Percentiles rank a stretch among this genome's conserved stretches.
Evolutionary conservation across 2,888 invertebrate species (phyloP).

Genomic region (Eilema caniola): DNA sequence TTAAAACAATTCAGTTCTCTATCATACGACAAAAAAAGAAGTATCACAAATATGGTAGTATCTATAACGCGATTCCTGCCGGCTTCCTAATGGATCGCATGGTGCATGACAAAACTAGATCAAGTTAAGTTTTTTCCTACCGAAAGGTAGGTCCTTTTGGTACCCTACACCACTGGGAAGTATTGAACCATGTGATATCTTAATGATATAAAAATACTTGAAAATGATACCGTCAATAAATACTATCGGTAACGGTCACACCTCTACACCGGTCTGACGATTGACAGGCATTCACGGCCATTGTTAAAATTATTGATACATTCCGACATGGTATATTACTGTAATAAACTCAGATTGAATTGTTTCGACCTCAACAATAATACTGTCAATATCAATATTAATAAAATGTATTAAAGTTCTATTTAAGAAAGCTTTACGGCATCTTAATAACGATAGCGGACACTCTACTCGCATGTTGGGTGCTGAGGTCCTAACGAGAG

Average conservation of each 20-base stretch:
- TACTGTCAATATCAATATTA: constrained; percentile 3
- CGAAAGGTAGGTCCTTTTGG: too few species aligned
- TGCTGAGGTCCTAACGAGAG: too few species aligned
- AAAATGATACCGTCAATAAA: background rate
- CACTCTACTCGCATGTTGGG: background rate
- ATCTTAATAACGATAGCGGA: background rate
- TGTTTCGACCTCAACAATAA: background rate
- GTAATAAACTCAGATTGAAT: background rate
- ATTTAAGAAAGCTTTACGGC: background rate
- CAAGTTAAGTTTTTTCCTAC: too few species aligned
- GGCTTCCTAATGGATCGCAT: too few species aligned
- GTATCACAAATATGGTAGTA: too few species aligned
- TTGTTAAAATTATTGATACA: background rate
- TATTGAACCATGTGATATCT: too few species aligned
- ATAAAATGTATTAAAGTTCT: background rate
- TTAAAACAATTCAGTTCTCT: too few species aligned
- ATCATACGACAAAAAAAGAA: too few species aligned
- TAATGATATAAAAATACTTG: background rate
- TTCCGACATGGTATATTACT: background rate
- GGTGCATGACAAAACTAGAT: too few species aligned
- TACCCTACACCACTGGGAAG: too few species aligned
- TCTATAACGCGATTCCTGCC: too few species aligned
- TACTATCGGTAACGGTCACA: background rate
- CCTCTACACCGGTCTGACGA: background rate
- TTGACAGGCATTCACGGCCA: background rate